Conservation (phyloP, 2,888 invertebrate genomes). For the Cryptocephalus primarius region DNA sequence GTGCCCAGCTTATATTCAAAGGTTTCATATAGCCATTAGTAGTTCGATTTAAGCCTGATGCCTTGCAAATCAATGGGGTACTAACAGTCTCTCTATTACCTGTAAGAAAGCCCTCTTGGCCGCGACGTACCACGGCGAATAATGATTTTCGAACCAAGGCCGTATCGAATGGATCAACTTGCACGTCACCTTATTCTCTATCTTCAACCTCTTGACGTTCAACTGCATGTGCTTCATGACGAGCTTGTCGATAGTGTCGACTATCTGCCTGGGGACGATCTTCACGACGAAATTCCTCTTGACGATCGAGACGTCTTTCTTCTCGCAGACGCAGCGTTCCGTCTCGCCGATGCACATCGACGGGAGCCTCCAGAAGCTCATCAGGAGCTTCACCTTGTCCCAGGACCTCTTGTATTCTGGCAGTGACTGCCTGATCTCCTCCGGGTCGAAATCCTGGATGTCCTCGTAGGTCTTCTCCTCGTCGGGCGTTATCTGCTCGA, state of each 20-base stretch:
- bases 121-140: constrained; percentile 33
- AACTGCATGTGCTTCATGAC: constrained; percentile 24
- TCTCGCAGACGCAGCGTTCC: constrained; percentile 30
- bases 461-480: constrained; percentile 36
- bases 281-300: constrained; percentile 31
- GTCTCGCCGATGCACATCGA: constrained; percentile 28
- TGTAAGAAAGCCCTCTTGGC: constrained; percentile 36
- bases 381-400: constrained; percentile 34
- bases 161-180: constrained; percentile 24
- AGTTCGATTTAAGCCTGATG: too few species aligned
- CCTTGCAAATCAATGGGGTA: too few species aligned
- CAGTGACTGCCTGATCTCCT: constrained; percentile 28
- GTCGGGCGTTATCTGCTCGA: constrained; percentile 37
- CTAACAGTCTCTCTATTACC: constrained; percentile 18
- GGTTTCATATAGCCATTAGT: too few species aligned
- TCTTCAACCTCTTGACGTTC: constrained; percentile 24
- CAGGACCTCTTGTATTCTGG: constrained; percentile 30
- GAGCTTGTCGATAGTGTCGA: constrained; percentile 16
- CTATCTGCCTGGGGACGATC: constrained; percentile 34
- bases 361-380: constrained; percentile 38
- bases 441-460: constrained; percentile 31
- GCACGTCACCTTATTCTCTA: constrained; percentile 27
- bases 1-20: too few species aligned
- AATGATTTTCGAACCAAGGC: constrained; percentile 36
- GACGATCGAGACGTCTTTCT: constrained; percentile 26